Percentiles rank a stretch among this genome's conserved stretches.
Evolutionary conservation across 1,140 invertebrate species (phyloP).

Genomic region (Drosophila bocki): DNA sequence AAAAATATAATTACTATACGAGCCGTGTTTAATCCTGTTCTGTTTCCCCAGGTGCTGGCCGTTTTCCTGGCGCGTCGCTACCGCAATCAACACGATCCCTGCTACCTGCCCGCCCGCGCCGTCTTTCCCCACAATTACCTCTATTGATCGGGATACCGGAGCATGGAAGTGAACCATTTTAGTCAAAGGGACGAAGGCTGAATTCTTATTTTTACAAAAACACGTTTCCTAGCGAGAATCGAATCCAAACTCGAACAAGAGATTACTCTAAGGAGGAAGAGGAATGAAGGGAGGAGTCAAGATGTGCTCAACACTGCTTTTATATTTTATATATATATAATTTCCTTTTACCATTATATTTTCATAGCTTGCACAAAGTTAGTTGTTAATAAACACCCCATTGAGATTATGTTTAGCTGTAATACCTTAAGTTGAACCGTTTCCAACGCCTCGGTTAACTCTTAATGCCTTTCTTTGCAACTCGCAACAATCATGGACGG

Average conservation of each 20-base stretch:
- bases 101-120: conserved; percentile 89
- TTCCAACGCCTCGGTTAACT: conserved; percentile 48
- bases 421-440: conserved; percentile 39
- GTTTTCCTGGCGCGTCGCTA: conserved; percentile 90
- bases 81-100: conserved; percentile 90
- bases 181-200: conserved; percentile 81
- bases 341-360: conserved; percentile 38
- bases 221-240: conserved; percentile 62
- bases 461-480: conserved; percentile 63
- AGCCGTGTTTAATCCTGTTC: background rate
- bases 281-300: conserved; percentile 11
- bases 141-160: conserved; percentile 55
- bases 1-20: no score
- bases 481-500: conserved; percentile 76
- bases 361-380: conserved; percentile 54
- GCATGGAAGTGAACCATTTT: conserved; percentile 52
- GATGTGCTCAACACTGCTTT: conserved; percentile 47
- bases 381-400: conserved; percentile 33
- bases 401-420: conserved; percentile 66
- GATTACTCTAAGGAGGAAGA: conserved; percentile 32
- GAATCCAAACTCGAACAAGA: conserved; percentile 36
- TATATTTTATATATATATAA: conserved; percentile 34
- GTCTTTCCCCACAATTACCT: conserved; percentile 88
- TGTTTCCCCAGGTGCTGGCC: conserved; percentile 88
- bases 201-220: conserved; percentile 66